Evolutionary conservation across 2,797 vertebrate species (phyloP).

Genomic region (Pyrocephalus nanus): DNA sequence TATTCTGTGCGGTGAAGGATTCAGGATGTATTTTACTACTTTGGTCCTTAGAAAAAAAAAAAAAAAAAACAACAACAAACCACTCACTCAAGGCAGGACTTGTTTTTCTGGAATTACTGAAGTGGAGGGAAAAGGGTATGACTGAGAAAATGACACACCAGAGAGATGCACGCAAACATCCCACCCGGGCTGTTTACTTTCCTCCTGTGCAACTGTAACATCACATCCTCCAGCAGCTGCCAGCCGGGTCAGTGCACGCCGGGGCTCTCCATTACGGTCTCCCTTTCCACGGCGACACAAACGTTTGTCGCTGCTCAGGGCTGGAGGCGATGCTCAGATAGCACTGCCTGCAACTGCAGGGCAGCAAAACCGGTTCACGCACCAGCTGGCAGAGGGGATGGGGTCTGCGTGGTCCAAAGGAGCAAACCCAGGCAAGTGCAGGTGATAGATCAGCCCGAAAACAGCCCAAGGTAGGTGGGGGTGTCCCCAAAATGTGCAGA

Average conservation of each 20-base stretch:
- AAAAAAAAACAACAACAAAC: no score
- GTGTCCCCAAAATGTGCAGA: not conserved
- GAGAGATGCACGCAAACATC: not conserved
- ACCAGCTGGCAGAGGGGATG: not conserved
- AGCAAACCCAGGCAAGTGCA: not conserved
- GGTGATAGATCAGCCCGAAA: not conserved
- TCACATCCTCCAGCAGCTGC: not conserved
- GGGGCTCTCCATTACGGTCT: not conserved
- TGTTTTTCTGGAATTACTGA: conserved; percentile 34
- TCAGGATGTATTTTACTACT: not conserved
- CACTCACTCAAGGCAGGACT: not conserved
- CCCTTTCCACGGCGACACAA: not conserved
- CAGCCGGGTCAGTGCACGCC: accelerated
- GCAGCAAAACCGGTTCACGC: not conserved
- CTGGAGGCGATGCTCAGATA: not conserved
- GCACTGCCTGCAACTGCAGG: not conserved
- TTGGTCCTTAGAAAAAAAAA: not conserved
- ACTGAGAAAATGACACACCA: not conserved
- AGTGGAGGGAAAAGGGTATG: not conserved
- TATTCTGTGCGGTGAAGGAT: not conserved
- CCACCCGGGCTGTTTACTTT: not conserved
- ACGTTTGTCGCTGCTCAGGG: accelerated
- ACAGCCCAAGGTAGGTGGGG: not conserved
- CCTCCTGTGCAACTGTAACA: not conserved
- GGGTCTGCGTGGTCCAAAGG: not conserved